Conservation (phyloP, 2,888 invertebrate genomes). For the Drosophila atripex region DNA sequence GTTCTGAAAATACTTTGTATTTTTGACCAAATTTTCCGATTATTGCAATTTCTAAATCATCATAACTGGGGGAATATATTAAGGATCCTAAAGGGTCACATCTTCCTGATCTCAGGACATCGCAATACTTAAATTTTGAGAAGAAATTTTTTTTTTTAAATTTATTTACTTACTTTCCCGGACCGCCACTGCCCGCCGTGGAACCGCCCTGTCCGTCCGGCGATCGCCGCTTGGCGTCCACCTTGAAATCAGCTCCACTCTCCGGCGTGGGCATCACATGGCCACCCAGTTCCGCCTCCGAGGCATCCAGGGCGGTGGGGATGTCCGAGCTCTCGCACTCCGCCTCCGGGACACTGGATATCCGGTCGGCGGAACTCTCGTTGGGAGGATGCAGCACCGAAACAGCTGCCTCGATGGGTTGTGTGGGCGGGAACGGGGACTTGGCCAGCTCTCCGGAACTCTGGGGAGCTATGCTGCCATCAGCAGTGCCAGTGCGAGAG, state of each 20-base stretch:
- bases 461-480: conserved; percentile 59
- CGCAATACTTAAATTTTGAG: too few species aligned
- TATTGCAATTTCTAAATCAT: not conserved
- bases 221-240: conserved; percentile 77
- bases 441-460: conserved; percentile 63
- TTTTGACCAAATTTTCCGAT: not conserved
- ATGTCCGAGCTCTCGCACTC: conserved; percentile 87
- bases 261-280: conserved; percentile 44
- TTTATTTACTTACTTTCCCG: conserved; percentile 16
- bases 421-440: conserved; percentile 79
- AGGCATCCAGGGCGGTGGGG: conserved; percentile 60
- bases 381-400: conserved; percentile 74
- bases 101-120: too few species aligned
- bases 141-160: too few species aligned
- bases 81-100: too few species aligned
- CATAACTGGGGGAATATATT: too few species aligned
- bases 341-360: conserved; percentile 86
- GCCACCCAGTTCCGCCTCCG: conserved; percentile 30
- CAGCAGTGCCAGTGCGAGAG: conserved; percentile 71
- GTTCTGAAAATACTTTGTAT: not conserved
- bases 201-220: conserved; percentile 81
- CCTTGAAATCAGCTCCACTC: conserved; percentile 62
- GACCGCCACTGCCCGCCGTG: conserved; percentile 73
- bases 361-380: conserved; percentile 73
- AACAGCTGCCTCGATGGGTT: conserved; percentile 83